Evolutionary conservation across 2,888 invertebrate genomes (phyloP).

Genomic region (Oegoconia quadripuncta): DNA sequence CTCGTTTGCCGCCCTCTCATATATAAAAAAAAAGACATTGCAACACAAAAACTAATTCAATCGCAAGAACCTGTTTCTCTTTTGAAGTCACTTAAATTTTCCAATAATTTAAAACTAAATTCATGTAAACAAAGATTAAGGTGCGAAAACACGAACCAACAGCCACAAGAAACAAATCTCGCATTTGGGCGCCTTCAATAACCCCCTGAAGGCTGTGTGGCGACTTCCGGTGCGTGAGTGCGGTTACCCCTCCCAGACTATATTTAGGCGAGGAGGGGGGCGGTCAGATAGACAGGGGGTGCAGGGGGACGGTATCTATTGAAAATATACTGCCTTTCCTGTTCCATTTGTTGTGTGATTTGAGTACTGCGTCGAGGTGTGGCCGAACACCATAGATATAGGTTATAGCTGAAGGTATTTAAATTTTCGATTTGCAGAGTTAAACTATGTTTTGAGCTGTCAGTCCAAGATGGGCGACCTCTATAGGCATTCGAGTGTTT

Average conservation of each 20-base stretch:
- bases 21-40: too few relatives aligned
- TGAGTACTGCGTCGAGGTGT: not conserved
- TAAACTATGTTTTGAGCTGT: too few relatives aligned
- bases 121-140: not conserved
- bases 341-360: constrained; percentile 13
- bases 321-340: constrained; percentile 13
- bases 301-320: constrained; percentile 13
- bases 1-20: too few relatives aligned
- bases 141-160: constrained; percentile 8
- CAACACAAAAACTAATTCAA: too few relatives aligned
- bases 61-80: too few relatives aligned
- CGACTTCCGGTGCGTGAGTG: constrained; percentile 25
- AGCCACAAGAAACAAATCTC: constrained; percentile 13
- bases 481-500: too few relatives aligned
- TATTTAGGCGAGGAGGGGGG: constrained; percentile 5
- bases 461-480: too few relatives aligned
- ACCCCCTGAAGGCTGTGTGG: constrained; percentile 16
- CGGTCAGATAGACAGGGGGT: constrained; percentile 8
- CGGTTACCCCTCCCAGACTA: constrained; percentile 18
- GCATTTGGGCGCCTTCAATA: constrained; percentile 14
- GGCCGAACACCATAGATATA: too few relatives aligned
- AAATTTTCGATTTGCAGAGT: too few relatives aligned
- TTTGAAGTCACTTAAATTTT: not conserved
- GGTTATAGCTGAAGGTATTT: too few relatives aligned
- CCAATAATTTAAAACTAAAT: not conserved